Base-by-base conservation (phyloP, 2,888 invertebrate genomes). In the Drosophila greeni region DNA sequence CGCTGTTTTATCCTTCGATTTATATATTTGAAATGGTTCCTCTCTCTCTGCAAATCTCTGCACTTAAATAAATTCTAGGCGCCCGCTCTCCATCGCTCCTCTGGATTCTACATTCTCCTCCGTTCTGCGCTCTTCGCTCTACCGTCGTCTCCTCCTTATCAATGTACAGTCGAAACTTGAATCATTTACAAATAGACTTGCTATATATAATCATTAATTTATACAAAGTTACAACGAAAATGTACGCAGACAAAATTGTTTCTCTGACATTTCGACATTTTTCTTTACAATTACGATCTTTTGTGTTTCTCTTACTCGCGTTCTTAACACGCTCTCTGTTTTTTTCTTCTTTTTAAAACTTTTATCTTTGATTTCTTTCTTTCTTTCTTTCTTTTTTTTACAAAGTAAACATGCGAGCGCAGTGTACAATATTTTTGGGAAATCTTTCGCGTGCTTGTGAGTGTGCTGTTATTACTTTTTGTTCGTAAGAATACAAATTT, bases 1-100 rank as follows among this genome's bases (percentile, higher is more conserved):
- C 66, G 58, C 66, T 52, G 24, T 52, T 53, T 18, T 47, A 42
- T 59, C 29, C 49, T 64, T 49, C 62, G 49, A 1, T 72, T 48
- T 51, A 40, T 67, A 58, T 74, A 62, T 60, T 75, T 78, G 73
- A 81, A 81, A 81, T 83, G 73, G 68, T 73, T 78, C 66, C 70
- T 65, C 52, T 65, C 58, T 31, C 18, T 45, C 45, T 26, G 6
- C 9, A 11, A 11, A 3, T 43, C 43, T 71, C 72, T 45, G 55
- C 49, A 49, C 57, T 67, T 66, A 45, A 45, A 45, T 57, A 39
- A 56, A 67, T 47, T 47, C 36, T 55, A 62, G 39, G 51, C 55
- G 39, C 42, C 60, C 31, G 26, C 34, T 54, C 47, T 24, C 8
- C 26, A 29, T 37, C 31, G 26, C 56, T 45, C 60, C 14, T 34